These are phyloP conservation scores for Brachyhypopomus occidentalis DNA, from an alignment of 2,113 vertebrate genomes.

Conservation along the genomic window DNA sequence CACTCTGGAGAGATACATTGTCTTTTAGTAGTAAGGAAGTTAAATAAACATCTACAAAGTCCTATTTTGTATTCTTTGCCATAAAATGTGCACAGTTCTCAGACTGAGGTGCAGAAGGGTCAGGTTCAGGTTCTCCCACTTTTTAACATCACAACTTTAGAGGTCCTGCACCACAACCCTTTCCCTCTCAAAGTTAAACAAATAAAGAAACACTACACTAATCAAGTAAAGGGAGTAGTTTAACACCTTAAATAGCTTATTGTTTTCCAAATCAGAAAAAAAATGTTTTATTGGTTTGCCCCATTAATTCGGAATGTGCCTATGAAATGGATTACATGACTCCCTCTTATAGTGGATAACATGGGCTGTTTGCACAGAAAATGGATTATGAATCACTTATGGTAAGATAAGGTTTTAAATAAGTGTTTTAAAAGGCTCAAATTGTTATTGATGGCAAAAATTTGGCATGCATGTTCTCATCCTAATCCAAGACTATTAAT, in stretches of 20 bases:
- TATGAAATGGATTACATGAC: not conserved
- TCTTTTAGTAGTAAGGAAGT: not conserved
- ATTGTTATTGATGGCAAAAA: not conserved
- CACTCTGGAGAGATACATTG: not conserved
- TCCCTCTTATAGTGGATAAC: not conserved
- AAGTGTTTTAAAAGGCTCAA: not conserved
- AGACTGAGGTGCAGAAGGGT: not conserved
- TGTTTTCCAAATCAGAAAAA: too few relatives aligned
- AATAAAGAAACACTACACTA: not conserved
- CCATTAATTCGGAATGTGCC: not conserved
- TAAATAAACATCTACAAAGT: not conserved
- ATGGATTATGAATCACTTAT: too few relatives aligned
- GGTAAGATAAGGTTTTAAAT: not conserved
- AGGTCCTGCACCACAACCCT: not conserved
- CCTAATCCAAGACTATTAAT: not conserved
- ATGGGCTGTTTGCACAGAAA: not conserved
- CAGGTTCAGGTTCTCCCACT: not conserved
- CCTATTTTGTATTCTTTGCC: not conserved
- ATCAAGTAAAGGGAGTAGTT: not conserved
- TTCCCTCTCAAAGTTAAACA: not conserved
- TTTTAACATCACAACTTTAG: too few relatives aligned
- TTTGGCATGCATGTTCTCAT: not conserved
- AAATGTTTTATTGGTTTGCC: not conserved
- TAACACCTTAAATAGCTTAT: too few relatives aligned
- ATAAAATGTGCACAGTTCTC: not conserved